phyloP scores from a whole-genome alignment of 2,113 vertebrate genomes.

The Ptilorrhoa leucosticta region DNA sequence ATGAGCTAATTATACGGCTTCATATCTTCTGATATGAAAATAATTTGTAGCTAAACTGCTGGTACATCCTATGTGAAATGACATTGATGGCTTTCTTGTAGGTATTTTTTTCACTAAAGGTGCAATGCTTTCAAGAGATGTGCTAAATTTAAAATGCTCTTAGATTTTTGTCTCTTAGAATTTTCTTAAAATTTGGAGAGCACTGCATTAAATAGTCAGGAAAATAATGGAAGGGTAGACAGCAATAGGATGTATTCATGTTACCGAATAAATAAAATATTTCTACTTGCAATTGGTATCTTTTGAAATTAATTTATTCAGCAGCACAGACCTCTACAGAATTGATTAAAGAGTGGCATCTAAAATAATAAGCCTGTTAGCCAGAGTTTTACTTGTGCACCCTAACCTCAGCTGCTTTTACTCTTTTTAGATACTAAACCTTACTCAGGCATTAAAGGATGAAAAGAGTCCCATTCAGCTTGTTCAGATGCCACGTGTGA shows the following conservation, averaged over 20 bases:
- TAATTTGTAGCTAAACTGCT: neutral
- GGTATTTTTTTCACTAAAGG: neutral
- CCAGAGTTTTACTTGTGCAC: neutral
- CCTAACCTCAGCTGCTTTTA: neutral
- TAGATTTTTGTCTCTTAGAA: neutral
- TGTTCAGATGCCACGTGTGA: conserved; percentile 95
- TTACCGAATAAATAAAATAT: neutral
- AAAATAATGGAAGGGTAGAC: neutral
- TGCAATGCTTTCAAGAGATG: neutral
- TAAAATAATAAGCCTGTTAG: neutral
- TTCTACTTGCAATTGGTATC: neutral
- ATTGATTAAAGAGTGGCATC: neutral
- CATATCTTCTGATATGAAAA: neutral
- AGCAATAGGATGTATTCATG: neutral
- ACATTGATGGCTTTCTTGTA: neutral
- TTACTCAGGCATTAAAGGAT: conserved; percentile 91
- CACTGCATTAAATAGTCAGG: neutral
- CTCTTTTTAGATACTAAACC: conserved; percentile 86
- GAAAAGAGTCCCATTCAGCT: conserved; percentile 90
- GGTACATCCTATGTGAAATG: neutral
- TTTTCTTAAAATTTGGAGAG: neutral
- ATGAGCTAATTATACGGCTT: neutral
- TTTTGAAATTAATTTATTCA: neutral
- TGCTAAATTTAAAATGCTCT: neutral
- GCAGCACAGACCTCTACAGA: neutral